phyloP scores from a whole-genome alignment of 1,140 invertebrate species.

The Marisa cornuarietis region DNA sequence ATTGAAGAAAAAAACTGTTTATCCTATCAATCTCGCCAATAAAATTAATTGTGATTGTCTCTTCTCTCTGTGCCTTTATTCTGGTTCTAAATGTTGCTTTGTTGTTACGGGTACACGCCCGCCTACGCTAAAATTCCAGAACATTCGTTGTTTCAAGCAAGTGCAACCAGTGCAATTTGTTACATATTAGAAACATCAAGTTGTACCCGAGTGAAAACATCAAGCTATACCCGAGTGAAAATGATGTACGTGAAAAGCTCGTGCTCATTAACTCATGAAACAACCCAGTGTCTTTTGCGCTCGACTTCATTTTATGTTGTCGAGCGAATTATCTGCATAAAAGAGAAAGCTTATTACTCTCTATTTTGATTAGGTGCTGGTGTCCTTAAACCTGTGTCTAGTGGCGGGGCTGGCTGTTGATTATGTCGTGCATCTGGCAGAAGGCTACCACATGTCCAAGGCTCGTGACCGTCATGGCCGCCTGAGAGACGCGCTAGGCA shows the following conservation, averaged over 20 bases:
- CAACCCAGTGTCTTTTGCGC: not conserved
- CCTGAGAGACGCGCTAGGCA: slow-evolving; percentile 46
- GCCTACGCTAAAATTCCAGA: too few species aligned
- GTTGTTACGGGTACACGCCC: too few species aligned
- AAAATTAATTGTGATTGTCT: too few species aligned
- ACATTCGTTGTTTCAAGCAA: too few species aligned
- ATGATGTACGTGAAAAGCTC: not conserved
- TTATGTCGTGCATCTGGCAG: slow-evolving; percentile 58
- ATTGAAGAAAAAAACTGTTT: too few species aligned
- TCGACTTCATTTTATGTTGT: not conserved
- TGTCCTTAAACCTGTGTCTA: slow-evolving; percentile 55
- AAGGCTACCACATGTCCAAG: slow-evolving; percentile 48
- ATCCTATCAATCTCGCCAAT: too few species aligned
- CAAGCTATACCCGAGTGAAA: not conserved
- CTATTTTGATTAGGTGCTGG: slow-evolving; percentile 45
- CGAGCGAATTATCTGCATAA: not conserved
- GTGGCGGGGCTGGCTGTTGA: slow-evolving; percentile 58
- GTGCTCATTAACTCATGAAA: not conserved
- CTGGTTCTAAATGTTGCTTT: too few species aligned
- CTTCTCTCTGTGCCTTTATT: too few species aligned
- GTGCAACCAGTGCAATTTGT: too few species aligned
- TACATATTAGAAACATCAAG: too few species aligned
- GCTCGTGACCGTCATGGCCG: slow-evolving; percentile 34
- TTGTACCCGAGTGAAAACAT: too few species aligned
- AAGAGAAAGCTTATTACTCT: not conserved